A percentile compares a stretch with the other conserved stretches of the same genome.
These are phyloP conservation scores for Tetragonisca angustula DNA, from an alignment of 2,888 invertebrate genomes.

Conservation along the genomic window DNA sequence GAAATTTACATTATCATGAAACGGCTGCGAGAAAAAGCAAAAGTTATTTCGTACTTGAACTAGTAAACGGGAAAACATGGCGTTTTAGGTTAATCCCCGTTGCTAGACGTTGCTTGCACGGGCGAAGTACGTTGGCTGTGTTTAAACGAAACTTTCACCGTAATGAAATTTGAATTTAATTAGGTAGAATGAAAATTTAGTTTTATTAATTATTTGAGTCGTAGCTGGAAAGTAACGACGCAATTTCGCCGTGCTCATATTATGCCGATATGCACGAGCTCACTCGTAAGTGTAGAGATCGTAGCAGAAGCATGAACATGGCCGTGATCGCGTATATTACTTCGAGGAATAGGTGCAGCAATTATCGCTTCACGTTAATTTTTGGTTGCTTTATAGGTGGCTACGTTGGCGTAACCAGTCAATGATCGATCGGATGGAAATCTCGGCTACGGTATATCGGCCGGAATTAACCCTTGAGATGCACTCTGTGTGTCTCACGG, in stretches of 20 bases:
- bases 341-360: conserved; percentile 40
- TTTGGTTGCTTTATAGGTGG: conserved; percentile 53
- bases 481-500: conserved; percentile 52
- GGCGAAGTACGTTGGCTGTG: not conserved
- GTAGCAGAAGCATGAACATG: conserved; percentile 12
- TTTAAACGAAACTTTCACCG: conserved; percentile 26
- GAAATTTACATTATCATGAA: not conserved
- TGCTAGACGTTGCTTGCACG: not conserved
- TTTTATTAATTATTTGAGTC: conserved; percentile 41
- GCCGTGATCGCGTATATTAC: conserved; percentile 15
- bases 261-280: not conserved
- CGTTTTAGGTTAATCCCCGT: not conserved
- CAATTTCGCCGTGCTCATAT: conserved; percentile 18
- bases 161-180: conserved; percentile 47
- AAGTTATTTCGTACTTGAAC: not conserved
- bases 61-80: not conserved
- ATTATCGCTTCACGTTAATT: conserved; percentile 56
- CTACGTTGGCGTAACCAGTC: conserved; percentile 46
- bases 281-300: not conserved
- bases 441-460: conserved; percentile 50
- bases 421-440: conserved; percentile 64
- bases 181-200: conserved; percentile 34
- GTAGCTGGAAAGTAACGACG: conserved; percentile 21
- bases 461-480: conserved; percentile 59
- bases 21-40: not conserved